Evolutionary conservation across 2,888 invertebrate genomes (phyloP).

Genomic region (Melanotus villosus): DNA sequence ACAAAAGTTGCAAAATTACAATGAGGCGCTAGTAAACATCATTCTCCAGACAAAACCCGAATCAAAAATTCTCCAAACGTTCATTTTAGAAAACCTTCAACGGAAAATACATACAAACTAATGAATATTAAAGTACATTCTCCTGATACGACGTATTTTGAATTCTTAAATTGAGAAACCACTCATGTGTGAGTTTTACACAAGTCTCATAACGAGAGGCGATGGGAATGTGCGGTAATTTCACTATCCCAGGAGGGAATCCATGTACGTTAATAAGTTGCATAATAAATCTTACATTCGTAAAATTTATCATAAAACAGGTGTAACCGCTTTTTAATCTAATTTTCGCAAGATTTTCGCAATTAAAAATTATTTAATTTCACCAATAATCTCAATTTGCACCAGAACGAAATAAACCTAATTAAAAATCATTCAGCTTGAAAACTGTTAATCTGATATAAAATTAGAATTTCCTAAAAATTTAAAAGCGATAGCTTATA

Average conservation of each 20-base stretch:
- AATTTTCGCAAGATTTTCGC: no score
- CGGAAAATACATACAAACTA: neutral
- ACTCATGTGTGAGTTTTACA: neutral
- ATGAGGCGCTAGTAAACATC: no score
- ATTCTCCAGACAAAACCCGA: no score
- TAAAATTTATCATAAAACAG: slow-evolving; percentile 24
- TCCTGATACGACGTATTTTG: slow-evolving; percentile 5
- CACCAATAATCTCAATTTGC: no score
- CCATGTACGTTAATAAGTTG: slow-evolving; percentile 10
- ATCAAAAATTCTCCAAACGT: slow-evolving; percentile 15
- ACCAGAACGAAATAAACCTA: no score
- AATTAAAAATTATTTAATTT: no score
- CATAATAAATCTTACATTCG: slow-evolving; percentile 14
- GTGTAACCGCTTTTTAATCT: slow-evolving; percentile 14
- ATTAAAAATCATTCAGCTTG: no score
- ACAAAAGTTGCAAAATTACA: no score
- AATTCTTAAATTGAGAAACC: slow-evolving; percentile 22
- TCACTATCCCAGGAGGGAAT: slow-evolving; percentile 26
- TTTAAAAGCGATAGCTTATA: no score
- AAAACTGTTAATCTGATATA: no score
- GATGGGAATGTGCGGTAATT: slow-evolving; percentile 21
- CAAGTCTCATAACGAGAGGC: neutral
- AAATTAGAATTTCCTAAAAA: no score
- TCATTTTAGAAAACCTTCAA: slow-evolving; percentile 8
- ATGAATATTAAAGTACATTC: slow-evolving; percentile 22